These are phyloP conservation scores for Nasonia giraulti DNA, from an alignment of 1,140 invertebrate species.

Conservation along the genomic window DNA sequence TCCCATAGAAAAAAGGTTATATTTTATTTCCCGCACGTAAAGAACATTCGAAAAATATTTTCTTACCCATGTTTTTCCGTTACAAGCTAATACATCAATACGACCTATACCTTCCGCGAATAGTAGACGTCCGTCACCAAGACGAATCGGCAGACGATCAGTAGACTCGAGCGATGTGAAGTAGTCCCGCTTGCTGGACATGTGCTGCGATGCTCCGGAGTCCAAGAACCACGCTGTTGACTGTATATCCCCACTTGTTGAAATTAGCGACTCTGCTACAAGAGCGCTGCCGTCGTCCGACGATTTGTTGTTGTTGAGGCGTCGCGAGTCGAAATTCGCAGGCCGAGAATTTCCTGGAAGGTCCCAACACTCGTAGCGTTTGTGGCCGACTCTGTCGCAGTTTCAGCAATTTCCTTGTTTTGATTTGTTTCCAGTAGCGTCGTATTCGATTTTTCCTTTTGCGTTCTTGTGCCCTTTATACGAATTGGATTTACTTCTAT, in stretches of 20 bases:
- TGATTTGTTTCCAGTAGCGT: not conserved
- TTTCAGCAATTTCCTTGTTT: slow-evolving; percentile 15
- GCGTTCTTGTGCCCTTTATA: not conserved
- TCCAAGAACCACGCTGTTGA: slow-evolving; percentile 48
- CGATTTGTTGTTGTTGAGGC: slow-evolving; percentile 17
- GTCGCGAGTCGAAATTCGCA: not conserved
- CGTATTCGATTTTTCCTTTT: not conserved
- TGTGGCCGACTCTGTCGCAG: slow-evolving; percentile 35
- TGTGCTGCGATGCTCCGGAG: too few relatives aligned
- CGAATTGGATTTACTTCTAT: not conserved
- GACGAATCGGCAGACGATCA: slow-evolving; percentile 33
- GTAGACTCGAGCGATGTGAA: slow-evolving; percentile 49
- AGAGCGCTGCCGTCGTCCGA: slow-evolving; percentile 15
- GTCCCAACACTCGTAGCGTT: slow-evolving; percentile 17
- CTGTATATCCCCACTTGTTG: not conserved
- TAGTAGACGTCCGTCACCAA: slow-evolving; percentile 57
- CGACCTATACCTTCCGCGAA: slow-evolving; percentile 51
- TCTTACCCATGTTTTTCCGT: slow-evolving; percentile 52
- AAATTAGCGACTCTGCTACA: slow-evolving; percentile 13
- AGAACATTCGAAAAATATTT: slow-evolving; percentile 58
- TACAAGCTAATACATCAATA: slow-evolving; percentile 52
- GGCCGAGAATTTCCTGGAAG: not conserved
- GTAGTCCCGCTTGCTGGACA: slow-evolving; percentile 54
- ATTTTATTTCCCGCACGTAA: too few relatives aligned
- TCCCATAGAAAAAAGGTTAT: too few relatives aligned